These are phyloP conservation scores for Gymnoscelis rufifasciata DNA, from an alignment of 2,888 invertebrate genomes.

Conservation along the genomic window DNA sequence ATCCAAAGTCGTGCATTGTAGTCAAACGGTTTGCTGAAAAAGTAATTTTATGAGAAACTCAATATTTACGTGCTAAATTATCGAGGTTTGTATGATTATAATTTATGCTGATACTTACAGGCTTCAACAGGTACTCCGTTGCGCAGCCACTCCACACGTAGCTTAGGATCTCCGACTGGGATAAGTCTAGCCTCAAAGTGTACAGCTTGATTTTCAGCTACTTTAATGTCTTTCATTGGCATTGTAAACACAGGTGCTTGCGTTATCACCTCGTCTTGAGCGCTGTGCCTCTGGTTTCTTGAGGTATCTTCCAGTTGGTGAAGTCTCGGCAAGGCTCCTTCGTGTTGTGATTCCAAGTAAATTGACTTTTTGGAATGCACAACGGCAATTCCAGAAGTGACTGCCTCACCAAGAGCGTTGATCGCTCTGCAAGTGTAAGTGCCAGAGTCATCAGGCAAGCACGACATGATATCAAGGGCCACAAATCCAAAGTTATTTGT, in stretches of 20 bases:
- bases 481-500: constrained; percentile 99
- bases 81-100: too few relatives aligned
- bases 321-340: constrained; percentile 88
- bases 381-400: constrained; percentile 91
- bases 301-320: constrained; percentile 90
- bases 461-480: constrained; percentile 96
- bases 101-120: constrained; percentile 76
- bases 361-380: constrained; percentile 92
- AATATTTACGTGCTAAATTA: too few relatives aligned
- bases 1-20: constrained; percentile 98
- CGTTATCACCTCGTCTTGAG: constrained; percentile 87
- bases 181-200: constrained; percentile 96
- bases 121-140: constrained; percentile 95
- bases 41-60: too few relatives aligned
- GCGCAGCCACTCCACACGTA: constrained; percentile 95
- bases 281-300: constrained; percentile 84
- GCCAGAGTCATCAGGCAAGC: constrained; percentile 97
- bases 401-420: constrained; percentile 94
- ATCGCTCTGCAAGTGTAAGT: constrained; percentile 96
- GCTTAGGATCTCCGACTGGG: constrained; percentile 94
- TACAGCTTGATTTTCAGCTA: constrained; percentile 94
- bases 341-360: constrained; percentile 92
- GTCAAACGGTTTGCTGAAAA: constrained; percentile 89
- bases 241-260: constrained; percentile 96
- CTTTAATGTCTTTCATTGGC: constrained; percentile 91